Evolutionary conservation across 37 sponge, comb jelly and placozoan species (phyloP), one percentile per base, ranked within the genome.

Genomic region (Ianthella basta): DNA sequence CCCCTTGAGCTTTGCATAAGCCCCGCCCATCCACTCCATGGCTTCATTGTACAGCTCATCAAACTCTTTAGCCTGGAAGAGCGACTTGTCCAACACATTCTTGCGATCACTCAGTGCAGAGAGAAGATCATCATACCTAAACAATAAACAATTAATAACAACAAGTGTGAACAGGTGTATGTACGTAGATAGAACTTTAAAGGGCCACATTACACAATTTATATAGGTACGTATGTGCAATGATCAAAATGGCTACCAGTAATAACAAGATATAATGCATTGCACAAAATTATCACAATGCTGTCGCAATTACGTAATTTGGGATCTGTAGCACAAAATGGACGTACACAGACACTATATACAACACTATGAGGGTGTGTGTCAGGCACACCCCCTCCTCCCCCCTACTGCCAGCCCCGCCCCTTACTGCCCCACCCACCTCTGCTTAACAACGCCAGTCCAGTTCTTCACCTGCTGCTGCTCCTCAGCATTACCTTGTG

Each of bases 401-500:
- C 50, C 8, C 6, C 50, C 50, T 44, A 44, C 50, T 44, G 50
- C 3, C 50, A 44, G 50, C 50, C n/a, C n/a, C n/a, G n/a, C n/a
- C n/a, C n/a, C n/a, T n/a, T 35, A 30, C 70, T 18, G 50, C 1
- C 44, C 86, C 32, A 86, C 92, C 55, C 60, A 86, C 61, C 87
- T 80, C 84, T 86, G 74, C 54, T 55, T 55, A 0, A 92, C 56
- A 33, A 59, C 84, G 19, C 64, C 72, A 30, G 86, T 55, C 92
- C 89, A 89, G 19, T 53, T 56, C 39, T 86, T 87, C 79, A 92
- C 90, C 72, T 82, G 82, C 35, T 65, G 78, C 87, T 83, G 68
- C 32, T 92, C 92, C 23, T 85, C 87, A 16, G 70, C 60, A 55
- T 63, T 89, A 32, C 90, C 90, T 80, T 92, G 92, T 10, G 73